Base-by-base conservation (phyloP, 2,797 vertebrate genomes). In the Sphenopsis melanotis region DNA sequence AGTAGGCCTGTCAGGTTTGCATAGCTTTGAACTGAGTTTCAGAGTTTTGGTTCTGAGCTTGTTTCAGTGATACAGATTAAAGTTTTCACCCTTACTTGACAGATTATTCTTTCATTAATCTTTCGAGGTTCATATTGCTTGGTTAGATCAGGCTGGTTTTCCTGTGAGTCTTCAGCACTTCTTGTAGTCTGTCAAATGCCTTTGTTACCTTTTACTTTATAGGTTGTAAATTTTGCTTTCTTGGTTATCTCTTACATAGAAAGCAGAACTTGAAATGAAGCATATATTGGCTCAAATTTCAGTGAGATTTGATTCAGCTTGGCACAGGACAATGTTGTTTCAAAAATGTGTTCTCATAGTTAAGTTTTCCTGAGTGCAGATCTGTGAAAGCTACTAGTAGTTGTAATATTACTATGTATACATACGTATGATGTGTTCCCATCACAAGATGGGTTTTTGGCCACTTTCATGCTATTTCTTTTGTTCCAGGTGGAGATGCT, bases 401-500 rank as follows among this genome's bases (percentile, higher is more conserved):
- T 57, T 15, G 2, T 50, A 23, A 6, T 70, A 9, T 39, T 61
- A 52, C 17, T 68, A 26, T n/a, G n/a, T n/a, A n/a, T n/a, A n/a
- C n/a, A n/a, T n/a, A n/a, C n/a, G 11, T 32, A 20, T 80, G 46
- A 50, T 57, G 11, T 60, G 27, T 68, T 80, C 57, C 22, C 52
- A 37, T 65, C 27, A 27, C 4, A 15, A 34, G 11, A 22, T n/a
- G 29, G 0, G 1, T 0, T 74, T 70, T 78, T 57, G 27, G 23
- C 26, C 36, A 59, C 3, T 77, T 65, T 70, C 66, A 30, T 78
- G 11, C 34, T 14, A 6, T 30, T 87, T 36, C 37, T 90, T 93
- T 53, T 95, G 42, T 47, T 90, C 42, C 93, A 99, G 99, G 99
- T 97, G 99, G 99, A 15, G 99, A 99, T 57, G 99, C 99, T 39